Percentiles rank a stretch among this genome's conserved stretches.
These are phyloP conservation scores for Nephila pilipes DNA, from an alignment of 1,140 invertebrate genomes.

Conservation along the genomic window DNA sequence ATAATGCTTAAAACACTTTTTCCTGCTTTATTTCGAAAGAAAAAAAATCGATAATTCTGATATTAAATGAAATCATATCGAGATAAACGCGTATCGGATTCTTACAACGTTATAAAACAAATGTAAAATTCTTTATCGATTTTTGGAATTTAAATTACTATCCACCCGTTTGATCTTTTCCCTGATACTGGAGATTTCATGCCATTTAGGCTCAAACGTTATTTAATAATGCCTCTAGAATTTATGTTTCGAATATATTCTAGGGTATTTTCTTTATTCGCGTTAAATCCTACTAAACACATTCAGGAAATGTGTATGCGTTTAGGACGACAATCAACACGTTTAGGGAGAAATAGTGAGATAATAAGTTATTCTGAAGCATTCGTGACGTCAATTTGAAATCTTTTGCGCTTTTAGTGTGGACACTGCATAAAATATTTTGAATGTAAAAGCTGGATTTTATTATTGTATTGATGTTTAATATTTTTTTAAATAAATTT, in stretches of 20 bases:
- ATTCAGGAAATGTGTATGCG: no score
- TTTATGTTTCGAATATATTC: not conserved
- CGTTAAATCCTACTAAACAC: not conserved
- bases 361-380: no score
- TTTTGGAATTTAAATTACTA: not conserved
- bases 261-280: not conserved
- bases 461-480: no score
- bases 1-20: slow-evolving; percentile 36
- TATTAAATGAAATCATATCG: slow-evolving; percentile 50
- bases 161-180: not conserved
- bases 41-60: slow-evolving; percentile 25
- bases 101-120: not conserved
- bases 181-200: not conserved
- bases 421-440: no score
- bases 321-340: no score
- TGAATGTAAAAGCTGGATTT: no score
- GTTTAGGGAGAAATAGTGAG: no score
- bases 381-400: no score
- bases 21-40: not conserved
- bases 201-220: not conserved
- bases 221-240: not conserved
- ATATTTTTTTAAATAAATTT: no score
- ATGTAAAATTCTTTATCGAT: not conserved
- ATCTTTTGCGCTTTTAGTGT: no score
- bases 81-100: slow-evolving; percentile 26